Conservation (phyloP, 2,113 vertebrate species). For the Delphinapterus leucas region DNA sequence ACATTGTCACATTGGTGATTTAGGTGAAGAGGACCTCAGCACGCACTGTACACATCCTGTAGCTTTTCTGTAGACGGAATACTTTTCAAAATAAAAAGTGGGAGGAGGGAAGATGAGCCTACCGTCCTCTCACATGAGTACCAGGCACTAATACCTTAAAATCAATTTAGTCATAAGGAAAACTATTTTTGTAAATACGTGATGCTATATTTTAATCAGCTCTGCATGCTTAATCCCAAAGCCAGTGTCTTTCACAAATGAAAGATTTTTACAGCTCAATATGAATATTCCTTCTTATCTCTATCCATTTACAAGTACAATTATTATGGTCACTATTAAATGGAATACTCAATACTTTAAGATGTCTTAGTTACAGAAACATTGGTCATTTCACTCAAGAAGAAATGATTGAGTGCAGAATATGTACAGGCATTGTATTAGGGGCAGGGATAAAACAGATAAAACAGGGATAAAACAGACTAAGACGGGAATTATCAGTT, state of each 20-base stretch:
- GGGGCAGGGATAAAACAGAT: too few species aligned
- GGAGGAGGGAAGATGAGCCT: not conserved
- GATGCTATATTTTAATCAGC: too few species aligned
- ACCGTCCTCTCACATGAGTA: not conserved
- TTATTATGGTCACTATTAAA: not conserved
- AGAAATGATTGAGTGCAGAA: fast-evolving
- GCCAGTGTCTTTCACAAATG: not conserved
- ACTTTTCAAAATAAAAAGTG: not conserved
- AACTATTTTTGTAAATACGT: not conserved
- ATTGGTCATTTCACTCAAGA: not conserved
- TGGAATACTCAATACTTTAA: not conserved
- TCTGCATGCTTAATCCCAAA: not conserved
- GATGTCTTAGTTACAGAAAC: not conserved
- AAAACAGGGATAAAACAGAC: too few species aligned
- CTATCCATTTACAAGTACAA: not conserved
- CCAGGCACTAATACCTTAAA: not conserved
- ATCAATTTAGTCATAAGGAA: not conserved
- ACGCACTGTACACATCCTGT: fast-evolving
- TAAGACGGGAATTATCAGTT: too few species aligned
- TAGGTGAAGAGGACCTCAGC: too few species aligned
- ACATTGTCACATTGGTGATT: not conserved
- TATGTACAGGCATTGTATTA: fast-evolving
- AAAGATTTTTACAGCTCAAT: not conserved
- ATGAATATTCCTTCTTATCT: not conserved
- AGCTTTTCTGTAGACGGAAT: not conserved